These are phyloP conservation scores for Amazona ochrocephala DNA, from an alignment of 2,797 vertebrate genomes.

Conservation along the genomic window DNA sequence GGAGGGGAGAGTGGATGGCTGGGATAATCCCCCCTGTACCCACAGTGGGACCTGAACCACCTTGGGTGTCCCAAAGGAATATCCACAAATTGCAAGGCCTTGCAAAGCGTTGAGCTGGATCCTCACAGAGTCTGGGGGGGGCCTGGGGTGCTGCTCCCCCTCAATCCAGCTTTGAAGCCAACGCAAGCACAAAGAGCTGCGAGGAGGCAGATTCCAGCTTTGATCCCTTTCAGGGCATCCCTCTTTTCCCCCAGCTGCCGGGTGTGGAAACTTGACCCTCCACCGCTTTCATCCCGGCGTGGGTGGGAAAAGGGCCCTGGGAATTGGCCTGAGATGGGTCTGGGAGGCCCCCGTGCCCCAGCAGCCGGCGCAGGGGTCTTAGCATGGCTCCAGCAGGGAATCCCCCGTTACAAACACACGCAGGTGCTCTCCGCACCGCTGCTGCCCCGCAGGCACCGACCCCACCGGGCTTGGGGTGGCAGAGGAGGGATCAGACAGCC, in stretches of 20 bases:
- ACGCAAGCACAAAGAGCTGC: background rate
- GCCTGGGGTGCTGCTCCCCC: background rate
- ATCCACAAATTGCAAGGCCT: background rate
- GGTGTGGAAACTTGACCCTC: conserved; percentile 29
- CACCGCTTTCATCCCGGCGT: background rate
- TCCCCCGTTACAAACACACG: conserved; percentile 42
- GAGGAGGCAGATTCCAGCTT: conserved; percentile 31
- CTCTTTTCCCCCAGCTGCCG: background rate
- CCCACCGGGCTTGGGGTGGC: background rate
- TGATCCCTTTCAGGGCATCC: background rate
- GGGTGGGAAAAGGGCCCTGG: conserved; percentile 43
- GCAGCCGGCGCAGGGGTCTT: conserved; percentile 7
- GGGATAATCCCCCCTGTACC: background rate
- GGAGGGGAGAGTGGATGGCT: background rate
- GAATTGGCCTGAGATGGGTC: background rate
- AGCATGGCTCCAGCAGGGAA: conserved; percentile 3
- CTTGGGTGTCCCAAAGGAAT: background rate
- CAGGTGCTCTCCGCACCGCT: conserved; percentile 33
- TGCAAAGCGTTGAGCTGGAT: background rate
- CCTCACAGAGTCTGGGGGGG: background rate
- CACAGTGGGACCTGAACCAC: background rate
- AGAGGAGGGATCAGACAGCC: background rate
- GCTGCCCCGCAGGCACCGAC: background rate
- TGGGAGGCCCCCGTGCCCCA: background rate
- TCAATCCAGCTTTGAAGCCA: conserved; percentile 13